phyloP scores from a whole-genome alignment of 2,888 invertebrate genomes.

The Tipula vernalis region DNA sequence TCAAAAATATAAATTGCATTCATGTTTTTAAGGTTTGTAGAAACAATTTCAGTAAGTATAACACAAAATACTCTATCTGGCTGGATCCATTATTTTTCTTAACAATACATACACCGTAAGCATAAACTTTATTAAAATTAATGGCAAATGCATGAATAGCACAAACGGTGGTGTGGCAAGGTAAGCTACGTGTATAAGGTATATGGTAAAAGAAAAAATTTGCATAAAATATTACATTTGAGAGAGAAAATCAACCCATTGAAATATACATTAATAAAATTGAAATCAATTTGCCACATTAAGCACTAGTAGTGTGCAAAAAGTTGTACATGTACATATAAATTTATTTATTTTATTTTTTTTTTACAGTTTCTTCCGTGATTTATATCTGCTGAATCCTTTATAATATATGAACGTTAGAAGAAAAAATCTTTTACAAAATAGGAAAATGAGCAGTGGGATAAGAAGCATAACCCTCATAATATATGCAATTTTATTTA shows the following conservation, averaged over 20 bases:
- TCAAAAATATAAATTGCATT: neutral
- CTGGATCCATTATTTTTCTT: neutral
- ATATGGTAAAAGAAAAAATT: neutral
- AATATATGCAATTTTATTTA: neutral
- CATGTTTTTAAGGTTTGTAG: neutral
- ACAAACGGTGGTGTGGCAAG: neutral
- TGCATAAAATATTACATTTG: neutral
- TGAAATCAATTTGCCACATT: constrained; percentile 4
- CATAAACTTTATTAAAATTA: neutral
- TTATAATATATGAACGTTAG: neutral
- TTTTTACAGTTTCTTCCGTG: neutral
- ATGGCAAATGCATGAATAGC: neutral
- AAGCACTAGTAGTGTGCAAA: neutral
- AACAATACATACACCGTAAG: neutral
- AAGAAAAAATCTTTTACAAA: neutral
- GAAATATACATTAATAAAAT: constrained; percentile 4
- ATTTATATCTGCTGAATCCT: constrained; percentile 4
- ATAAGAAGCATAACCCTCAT: neutral
- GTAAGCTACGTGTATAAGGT: neutral
- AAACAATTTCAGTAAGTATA: neutral
- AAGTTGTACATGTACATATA: neutral
- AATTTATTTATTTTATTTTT: neutral
- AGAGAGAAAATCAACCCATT: neutral
- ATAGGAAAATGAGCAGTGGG: neutral
- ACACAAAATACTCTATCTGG: neutral